A percentile compares a stretch with the other conserved stretches of the same genome.
Conservation (phyloP, 2,797 vertebrate species). For the Rhincodon typus region DNA sequence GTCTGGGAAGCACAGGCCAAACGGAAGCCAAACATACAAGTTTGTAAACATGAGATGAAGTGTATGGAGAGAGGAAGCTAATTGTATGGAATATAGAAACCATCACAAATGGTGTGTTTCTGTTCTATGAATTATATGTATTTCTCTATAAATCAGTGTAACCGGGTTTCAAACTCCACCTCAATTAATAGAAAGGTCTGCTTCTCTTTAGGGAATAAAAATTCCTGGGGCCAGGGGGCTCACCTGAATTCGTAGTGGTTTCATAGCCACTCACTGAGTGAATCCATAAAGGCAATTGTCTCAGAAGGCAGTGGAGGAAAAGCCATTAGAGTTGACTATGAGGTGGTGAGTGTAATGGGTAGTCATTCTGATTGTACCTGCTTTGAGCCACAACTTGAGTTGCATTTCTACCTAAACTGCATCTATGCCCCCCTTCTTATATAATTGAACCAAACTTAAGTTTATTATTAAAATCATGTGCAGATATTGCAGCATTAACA, state of each 20-base stretch:
- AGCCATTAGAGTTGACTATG: background rate
- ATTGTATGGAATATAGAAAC: background rate
- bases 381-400: background rate
- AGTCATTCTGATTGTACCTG: background rate
- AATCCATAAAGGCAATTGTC: too few relatives aligned
- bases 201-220: too few relatives aligned
- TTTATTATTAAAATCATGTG: background rate
- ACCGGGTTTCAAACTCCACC: background rate
- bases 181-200: too few relatives aligned
- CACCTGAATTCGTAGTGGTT: too few relatives aligned
- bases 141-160: background rate
- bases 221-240: too few relatives aligned
- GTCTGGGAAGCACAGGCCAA: background rate
- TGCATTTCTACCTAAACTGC: background rate
- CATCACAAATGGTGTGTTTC: background rate
- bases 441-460: background rate
- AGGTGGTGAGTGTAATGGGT: background rate
- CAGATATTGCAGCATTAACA: background rate
- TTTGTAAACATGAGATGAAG: background rate
- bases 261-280: too few relatives aligned
- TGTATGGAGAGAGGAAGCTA: background rate
- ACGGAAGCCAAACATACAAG: background rate
- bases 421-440: background rate
- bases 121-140: background rate
- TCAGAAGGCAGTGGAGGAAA: too few relatives aligned